phyloP scores from a whole-genome alignment of 2,888 invertebrate species.

The Lobophora halterata region DNA sequence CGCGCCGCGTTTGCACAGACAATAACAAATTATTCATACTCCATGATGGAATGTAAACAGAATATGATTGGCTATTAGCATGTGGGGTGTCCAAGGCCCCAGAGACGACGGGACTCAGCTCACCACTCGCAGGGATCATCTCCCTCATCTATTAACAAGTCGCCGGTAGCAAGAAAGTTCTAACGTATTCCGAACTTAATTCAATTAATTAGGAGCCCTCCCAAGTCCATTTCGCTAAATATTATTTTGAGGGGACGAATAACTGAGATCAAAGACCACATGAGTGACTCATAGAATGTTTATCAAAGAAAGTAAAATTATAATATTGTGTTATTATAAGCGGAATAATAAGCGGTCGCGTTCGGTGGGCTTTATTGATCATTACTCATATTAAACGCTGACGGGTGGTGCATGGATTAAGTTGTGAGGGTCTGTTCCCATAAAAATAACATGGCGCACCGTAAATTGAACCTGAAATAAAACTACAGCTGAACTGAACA shows the following conservation, averaged over 20 bases:
- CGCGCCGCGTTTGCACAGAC: slow-evolving; percentile 69
- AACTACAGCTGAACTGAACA: slow-evolving; percentile 2
- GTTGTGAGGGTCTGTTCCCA: slow-evolving; percentile 59
- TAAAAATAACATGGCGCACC: slow-evolving; percentile 38
- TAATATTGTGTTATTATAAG: slow-evolving; percentile 44
- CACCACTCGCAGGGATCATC: slow-evolving; percentile 54
- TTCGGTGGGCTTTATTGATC: slow-evolving; percentile 65
- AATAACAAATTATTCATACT: slow-evolving; percentile 80
- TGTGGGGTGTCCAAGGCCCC: slow-evolving; percentile 59
- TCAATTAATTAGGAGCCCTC: slow-evolving; percentile 75
- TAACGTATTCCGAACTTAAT: slow-evolving; percentile 76
- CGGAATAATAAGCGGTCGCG: slow-evolving; percentile 49
- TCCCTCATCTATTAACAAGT: slow-evolving; percentile 71
- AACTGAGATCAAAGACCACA: slow-evolving; percentile 62
- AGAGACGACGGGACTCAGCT: slow-evolving; percentile 48
- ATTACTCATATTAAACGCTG: slow-evolving; percentile 67
- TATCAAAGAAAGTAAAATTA: slow-evolving; percentile 50
- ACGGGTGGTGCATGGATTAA: slow-evolving; percentile 58
- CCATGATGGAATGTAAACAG: slow-evolving; percentile 80
- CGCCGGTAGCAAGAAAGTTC: slow-evolving; percentile 68
- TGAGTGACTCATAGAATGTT: slow-evolving; percentile 44
- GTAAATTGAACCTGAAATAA: slow-evolving; percentile 19
- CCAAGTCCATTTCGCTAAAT: slow-evolving; percentile 69
- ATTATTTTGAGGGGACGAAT: slow-evolving; percentile 65
- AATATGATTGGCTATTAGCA: slow-evolving; percentile 80